phyloP scores from a whole-genome alignment of 2,113 vertebrate genomes.

The Mesoclemmys tuberculata region DNA sequence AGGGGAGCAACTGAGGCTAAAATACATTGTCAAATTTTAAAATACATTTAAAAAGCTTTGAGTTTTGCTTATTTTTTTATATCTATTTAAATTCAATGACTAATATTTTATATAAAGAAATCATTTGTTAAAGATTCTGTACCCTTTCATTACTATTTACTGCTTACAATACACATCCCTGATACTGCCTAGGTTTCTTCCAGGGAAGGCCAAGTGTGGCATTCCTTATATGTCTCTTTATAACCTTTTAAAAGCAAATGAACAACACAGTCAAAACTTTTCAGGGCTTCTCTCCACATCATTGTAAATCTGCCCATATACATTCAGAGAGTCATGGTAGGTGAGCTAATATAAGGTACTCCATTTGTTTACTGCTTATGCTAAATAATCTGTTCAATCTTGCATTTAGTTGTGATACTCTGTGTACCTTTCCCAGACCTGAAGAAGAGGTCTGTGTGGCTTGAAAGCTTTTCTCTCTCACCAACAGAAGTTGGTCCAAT shows the following conservation, averaged over 20 bases:
- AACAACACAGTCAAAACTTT: not conserved
- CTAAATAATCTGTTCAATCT: too few species aligned
- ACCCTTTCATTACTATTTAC: not conserved
- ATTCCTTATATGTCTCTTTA: not conserved
- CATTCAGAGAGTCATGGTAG: too few species aligned
- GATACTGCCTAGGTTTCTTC: not conserved
- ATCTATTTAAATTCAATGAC: not conserved
- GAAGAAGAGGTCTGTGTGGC: too few species aligned
- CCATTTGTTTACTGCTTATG: too few species aligned
- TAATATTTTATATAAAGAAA: not conserved
- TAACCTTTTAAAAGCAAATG: not conserved
- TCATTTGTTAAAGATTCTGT: not conserved
- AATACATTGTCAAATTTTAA: not conserved
- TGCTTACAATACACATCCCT: not conserved
- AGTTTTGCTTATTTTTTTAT: not conserved
- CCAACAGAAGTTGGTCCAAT: too few species aligned
- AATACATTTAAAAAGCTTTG: too few species aligned
- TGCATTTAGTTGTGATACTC: too few species aligned
- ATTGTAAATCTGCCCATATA: too few species aligned
- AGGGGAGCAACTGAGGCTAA: not conserved
- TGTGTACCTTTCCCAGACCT: too few species aligned
- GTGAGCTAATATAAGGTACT: too few species aligned
- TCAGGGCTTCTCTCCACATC: not conserved
- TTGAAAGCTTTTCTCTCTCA: too few species aligned
- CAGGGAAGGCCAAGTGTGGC: not conserved